A percentile compares a stretch with the other conserved stretches of the same genome.
These are phyloP conservation scores for Lasioglossum villosulum DNA, from an alignment of 2,888 invertebrate species.

Conservation along the genomic window DNA sequence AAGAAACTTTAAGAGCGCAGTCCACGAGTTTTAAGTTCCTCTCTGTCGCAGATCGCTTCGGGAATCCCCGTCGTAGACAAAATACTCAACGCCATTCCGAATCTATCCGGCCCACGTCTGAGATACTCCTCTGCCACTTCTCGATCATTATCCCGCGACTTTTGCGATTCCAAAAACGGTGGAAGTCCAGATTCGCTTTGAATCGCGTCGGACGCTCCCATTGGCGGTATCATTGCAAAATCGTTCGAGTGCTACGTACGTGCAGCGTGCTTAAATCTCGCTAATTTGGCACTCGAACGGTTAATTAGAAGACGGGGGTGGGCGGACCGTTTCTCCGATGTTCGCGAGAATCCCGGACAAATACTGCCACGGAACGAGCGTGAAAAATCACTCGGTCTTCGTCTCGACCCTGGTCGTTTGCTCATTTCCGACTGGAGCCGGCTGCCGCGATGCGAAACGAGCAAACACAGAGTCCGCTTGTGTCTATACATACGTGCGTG, in stretches of 20 bases:
- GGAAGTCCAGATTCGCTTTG: neutral
- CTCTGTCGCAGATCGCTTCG: conserved; percentile 40
- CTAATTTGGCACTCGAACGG: neutral
- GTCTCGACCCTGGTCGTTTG: conserved; percentile 27
- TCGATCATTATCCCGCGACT: neutral
- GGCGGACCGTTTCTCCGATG: conserved; percentile 22
- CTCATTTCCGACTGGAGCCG: conserved; percentile 20
- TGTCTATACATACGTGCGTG: conserved; percentile 44
- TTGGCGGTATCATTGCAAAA: neutral
- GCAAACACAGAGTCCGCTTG: conserved; percentile 39
- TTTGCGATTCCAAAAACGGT: neutral
- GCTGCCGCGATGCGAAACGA: conserved; percentile 19
- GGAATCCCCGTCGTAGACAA: neutral
- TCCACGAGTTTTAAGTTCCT: conserved; percentile 60
- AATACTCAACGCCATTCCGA: neutral
- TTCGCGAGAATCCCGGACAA: conserved; percentile 16
- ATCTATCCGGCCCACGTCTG: neutral
- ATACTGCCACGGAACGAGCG: conserved; percentile 40
- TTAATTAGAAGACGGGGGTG: conserved; percentile 9
- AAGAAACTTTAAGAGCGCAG: conserved; percentile 21
- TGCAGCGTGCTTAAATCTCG: neutral
- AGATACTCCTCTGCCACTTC: neutral
- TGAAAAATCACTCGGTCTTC: neutral
- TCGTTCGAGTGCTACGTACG: neutral
- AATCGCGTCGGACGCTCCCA: neutral